Percentiles rank a stretch among this genome's conserved stretches.
Evolutionary conservation across 2,797 vertebrate species (phyloP).

Genomic region (Microhierax caerulescens): DNA sequence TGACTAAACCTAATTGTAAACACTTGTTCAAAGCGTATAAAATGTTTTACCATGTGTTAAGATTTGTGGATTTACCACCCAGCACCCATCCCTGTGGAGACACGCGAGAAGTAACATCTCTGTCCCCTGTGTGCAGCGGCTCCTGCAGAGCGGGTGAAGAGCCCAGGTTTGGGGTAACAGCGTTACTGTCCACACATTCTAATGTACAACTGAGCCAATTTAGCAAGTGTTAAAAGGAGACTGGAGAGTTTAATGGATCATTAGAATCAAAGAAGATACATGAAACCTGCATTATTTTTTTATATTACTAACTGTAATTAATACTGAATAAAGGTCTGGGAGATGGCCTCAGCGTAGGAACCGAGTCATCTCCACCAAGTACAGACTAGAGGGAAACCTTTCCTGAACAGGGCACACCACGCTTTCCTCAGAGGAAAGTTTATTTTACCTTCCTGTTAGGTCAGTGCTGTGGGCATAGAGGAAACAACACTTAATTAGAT

Average conservation of each 20-base stretch:
- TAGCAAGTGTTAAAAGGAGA: background rate
- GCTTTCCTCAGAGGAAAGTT: background rate
- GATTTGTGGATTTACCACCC: too few relatives aligned
- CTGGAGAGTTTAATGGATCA: background rate
- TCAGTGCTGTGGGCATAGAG: background rate
- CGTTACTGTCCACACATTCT: background rate
- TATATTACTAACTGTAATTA: background rate
- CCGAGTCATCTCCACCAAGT: background rate
- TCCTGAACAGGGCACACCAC: background rate
- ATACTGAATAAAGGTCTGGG: background rate
- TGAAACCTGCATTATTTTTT: background rate
- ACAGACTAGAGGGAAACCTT: background rate
- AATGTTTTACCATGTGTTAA: too few relatives aligned
- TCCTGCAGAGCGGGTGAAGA: too few relatives aligned
- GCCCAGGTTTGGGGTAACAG: too few relatives aligned
- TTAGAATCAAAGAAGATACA: background rate
- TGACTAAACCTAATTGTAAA: too few relatives aligned
- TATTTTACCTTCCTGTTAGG: background rate
- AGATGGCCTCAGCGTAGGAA: background rate
- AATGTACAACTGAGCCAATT: background rate
- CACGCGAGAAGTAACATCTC: too few relatives aligned
- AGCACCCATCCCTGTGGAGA: too few relatives aligned
- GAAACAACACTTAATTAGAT: background rate
- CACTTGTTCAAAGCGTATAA: too few relatives aligned
- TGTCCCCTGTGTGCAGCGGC: too few relatives aligned